Evolutionary conservation across 1,140 invertebrate species (phyloP).

Genomic region (Trichoplusia ni): DNA sequence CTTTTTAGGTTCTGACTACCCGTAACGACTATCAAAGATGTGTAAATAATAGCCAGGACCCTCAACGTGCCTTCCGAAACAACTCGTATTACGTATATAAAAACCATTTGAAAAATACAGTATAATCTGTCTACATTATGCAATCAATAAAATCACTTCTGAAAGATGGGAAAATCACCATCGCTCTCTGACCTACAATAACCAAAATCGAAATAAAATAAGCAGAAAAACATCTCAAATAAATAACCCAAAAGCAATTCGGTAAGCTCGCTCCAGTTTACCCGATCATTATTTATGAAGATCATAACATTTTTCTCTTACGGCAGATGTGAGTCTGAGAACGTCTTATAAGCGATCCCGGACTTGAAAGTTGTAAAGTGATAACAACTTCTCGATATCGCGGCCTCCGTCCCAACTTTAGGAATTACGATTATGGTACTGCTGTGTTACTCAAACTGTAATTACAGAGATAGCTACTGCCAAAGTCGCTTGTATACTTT

Average conservation of each 20-base stretch:
- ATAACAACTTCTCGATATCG: slow-evolving; percentile 35
- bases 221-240: neutral
- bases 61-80: too few relatives aligned
- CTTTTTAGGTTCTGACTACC: too few relatives aligned
- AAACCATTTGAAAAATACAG: too few relatives aligned
- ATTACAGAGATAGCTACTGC: slow-evolving; percentile 29
- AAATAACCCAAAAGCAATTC: neutral
- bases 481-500: slow-evolving; percentile 8
- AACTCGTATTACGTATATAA: too few relatives aligned
- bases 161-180: too few relatives aligned
- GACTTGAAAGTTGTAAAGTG: slow-evolving; percentile 28
- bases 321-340: slow-evolving; percentile 21
- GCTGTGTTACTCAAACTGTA: slow-evolving; percentile 31
- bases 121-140: too few relatives aligned
- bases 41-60: too few relatives aligned
- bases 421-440: slow-evolving; percentile 35
- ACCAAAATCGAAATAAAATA: neutral
- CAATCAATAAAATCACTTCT: too few relatives aligned
- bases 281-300: slow-evolving; percentile 2
- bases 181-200: too few relatives aligned
- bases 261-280: neutral
- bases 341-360: slow-evolving; percentile 16
- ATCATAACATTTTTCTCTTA: slow-evolving; percentile 23
- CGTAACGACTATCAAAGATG: too few relatives aligned
- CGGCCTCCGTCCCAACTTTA: slow-evolving; percentile 23